Evolutionary conservation across 2,113 vertebrate genomes (phyloP).

Genomic region (Coryphaenoides rupestris): DNA sequence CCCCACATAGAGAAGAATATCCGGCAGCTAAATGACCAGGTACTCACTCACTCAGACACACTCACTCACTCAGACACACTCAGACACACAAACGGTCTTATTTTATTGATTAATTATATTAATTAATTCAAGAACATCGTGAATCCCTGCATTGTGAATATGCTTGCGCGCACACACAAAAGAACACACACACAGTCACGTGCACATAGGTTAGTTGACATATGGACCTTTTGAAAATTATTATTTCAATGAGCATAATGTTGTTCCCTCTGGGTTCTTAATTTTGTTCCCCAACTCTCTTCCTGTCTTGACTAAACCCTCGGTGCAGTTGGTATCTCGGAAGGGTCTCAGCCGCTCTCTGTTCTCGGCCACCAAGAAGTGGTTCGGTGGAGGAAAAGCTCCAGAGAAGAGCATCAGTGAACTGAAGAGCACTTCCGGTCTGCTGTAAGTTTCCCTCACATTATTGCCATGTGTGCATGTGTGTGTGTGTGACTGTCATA

Average conservation of each 20-base stretch:
- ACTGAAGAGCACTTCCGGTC: slow-evolving; percentile 87
- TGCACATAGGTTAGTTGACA: too few relatives aligned
- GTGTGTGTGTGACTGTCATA: too few relatives aligned
- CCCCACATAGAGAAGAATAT: slow-evolving; percentile 98
- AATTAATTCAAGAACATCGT: too few relatives aligned
- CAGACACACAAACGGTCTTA: too few relatives aligned
- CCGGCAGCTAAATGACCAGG: slow-evolving; percentile 96
- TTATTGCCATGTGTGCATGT: too few relatives aligned
- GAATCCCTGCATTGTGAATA: too few relatives aligned
- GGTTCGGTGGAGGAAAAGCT: slow-evolving; percentile 95
- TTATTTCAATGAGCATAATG: background rate
- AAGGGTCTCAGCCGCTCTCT: slow-evolving; percentile 94
- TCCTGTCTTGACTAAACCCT: background rate
- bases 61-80: too few relatives aligned
- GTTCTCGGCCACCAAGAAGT: slow-evolving; percentile 96
- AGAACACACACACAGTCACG: too few relatives aligned
- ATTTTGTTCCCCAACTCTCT: too few relatives aligned
- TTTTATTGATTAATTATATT: too few relatives aligned
- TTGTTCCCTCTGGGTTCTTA: background rate
- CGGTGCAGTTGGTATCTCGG: slow-evolving; percentile 87
- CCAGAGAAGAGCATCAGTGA: slow-evolving; percentile 93
- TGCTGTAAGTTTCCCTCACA: slow-evolving; percentile 82
- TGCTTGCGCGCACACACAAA: too few relatives aligned
- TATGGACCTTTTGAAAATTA: too few relatives aligned
- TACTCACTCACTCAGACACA: slow-evolving; percentile 36